phyloP scores from a whole-genome alignment of 2,888 invertebrate genomes.

The Apantesis nais region DNA sequence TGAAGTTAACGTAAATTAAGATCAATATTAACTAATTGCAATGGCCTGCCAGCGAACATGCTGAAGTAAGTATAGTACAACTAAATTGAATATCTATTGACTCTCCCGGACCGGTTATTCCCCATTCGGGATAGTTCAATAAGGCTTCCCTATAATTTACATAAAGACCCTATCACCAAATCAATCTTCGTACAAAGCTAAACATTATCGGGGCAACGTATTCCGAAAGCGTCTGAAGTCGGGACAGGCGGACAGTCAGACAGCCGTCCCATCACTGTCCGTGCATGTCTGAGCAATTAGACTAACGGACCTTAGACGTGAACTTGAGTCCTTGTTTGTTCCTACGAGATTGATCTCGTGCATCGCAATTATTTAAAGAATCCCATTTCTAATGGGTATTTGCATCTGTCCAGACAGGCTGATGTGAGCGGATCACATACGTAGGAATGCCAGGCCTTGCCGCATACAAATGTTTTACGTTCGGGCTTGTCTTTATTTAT shows the following conservation, averaged over 20 bases:
- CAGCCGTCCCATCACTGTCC: slow-evolving; percentile 71
- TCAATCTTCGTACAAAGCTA: slow-evolving; percentile 58
- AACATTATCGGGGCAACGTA: slow-evolving; percentile 63
- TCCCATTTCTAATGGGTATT: slow-evolving; percentile 32
- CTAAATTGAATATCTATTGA: background rate
- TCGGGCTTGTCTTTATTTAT: background rate
- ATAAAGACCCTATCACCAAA: slow-evolving; percentile 57
- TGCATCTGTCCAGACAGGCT: slow-evolving; percentile 13
- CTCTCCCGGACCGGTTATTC: background rate
- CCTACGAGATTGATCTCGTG: slow-evolving; percentile 44
- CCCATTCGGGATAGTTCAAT: slow-evolving; percentile 13
- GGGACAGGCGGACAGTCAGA: slow-evolving; percentile 49
- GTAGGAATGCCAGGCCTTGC: slow-evolving; percentile 8
- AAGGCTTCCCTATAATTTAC: slow-evolving; percentile 40
- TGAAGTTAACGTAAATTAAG: too few species aligned
- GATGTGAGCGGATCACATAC: slow-evolving; percentile 10
- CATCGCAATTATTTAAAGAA: slow-evolving; percentile 47
- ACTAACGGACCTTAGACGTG: slow-evolving; percentile 65
- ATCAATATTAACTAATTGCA: background rate
- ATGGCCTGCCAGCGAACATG: background rate
- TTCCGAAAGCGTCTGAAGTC: slow-evolving; percentile 61
- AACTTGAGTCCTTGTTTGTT: slow-evolving; percentile 54
- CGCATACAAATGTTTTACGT: background rate
- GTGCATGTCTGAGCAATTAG: slow-evolving; percentile 68
- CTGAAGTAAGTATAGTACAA: background rate